These are phyloP conservation scores for Anseranas semipalmata DNA, from an alignment of 2,113 vertebrate genomes.

Conservation along the genomic window DNA sequence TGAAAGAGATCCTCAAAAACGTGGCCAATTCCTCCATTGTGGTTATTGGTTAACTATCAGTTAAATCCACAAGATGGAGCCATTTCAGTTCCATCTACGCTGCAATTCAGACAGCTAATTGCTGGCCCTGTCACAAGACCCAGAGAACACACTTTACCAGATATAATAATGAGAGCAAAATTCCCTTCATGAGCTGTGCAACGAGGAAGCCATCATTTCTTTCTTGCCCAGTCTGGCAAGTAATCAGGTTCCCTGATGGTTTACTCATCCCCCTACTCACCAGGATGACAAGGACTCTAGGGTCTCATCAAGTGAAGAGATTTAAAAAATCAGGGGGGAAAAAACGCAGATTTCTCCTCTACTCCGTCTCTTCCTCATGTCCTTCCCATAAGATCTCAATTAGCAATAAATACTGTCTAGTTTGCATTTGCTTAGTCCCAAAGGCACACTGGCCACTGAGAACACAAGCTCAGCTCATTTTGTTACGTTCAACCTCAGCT, in stretches of 20 bases:
- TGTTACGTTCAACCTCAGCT: neutral
- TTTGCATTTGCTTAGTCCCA: neutral
- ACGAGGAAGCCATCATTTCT: neutral
- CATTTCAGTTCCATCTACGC: neutral
- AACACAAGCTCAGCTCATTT: neutral
- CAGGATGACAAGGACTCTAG: neutral
- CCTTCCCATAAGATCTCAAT: neutral
- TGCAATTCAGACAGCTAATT: neutral
- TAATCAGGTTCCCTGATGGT: neutral
- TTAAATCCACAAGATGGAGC: constrained; percentile 3
- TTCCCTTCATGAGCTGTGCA: neutral
- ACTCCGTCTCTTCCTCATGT: neutral
- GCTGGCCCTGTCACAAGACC: neutral
- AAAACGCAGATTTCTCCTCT: neutral
- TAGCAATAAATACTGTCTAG: neutral
- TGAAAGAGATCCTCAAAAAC: neutral
- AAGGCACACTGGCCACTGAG: neutral
- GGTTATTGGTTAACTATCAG: neutral
- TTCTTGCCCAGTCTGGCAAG: neutral
- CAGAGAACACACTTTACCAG: neutral
- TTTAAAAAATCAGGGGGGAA: neutral
- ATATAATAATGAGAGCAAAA: neutral
- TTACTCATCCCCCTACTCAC: neutral
- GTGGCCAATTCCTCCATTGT: neutral
- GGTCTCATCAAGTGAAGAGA: neutral